Evolutionary conservation across 2,797 vertebrate genomes (phyloP).

Genomic region (Phataginus tricuspis): DNA sequence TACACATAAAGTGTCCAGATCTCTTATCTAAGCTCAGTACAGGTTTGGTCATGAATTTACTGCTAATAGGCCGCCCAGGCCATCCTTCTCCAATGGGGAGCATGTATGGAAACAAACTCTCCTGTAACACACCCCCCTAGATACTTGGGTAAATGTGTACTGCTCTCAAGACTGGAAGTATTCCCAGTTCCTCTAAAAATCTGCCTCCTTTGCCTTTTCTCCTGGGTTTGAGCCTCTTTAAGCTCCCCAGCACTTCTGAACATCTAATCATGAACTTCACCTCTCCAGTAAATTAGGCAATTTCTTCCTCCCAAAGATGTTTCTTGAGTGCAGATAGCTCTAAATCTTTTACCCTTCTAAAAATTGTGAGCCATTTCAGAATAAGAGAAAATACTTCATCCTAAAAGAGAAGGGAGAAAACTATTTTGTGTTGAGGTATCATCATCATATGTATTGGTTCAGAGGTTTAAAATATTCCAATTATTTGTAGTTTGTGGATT

Average conservation of each 20-base stretch:
- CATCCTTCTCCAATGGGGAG: not conserved
- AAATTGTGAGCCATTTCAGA: not conserved
- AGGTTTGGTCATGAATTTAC: not conserved
- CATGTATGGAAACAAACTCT: not conserved
- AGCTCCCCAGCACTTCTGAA: not conserved
- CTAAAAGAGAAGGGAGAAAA: not conserved
- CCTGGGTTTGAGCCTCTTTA: not conserved
- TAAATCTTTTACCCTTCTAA: not conserved
- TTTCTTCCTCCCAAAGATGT: not conserved
- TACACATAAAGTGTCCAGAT: not conserved
- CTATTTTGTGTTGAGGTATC: not conserved
- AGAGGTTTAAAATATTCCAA: not conserved
- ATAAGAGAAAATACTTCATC: not conserved
- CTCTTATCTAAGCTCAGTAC: not conserved
- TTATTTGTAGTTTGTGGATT: not conserved
- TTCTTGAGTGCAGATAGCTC: not conserved
- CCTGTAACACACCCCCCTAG: not conserved
- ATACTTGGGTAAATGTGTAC: not conserved
- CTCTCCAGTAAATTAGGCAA: not conserved
- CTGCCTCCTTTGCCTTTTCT: not conserved
- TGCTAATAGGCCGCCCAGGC: not conserved
- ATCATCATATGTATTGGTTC: not conserved
- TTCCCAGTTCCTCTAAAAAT: not conserved
- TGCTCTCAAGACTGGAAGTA: not conserved
- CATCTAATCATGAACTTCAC: not conserved